Base-by-base conservation (phyloP, 2,797 vertebrate species). In the Natrix natrix region DNA sequence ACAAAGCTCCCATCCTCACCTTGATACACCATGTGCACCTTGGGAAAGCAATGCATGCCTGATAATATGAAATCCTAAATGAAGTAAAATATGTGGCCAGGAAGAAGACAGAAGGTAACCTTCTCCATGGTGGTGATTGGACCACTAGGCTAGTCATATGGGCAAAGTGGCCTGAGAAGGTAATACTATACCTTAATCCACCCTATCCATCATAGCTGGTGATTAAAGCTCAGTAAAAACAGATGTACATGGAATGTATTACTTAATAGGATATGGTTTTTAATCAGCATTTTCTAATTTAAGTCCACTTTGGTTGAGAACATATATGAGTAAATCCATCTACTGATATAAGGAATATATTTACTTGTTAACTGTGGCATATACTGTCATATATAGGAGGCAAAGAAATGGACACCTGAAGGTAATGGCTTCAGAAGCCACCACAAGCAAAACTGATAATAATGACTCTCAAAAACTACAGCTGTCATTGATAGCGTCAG, bases 1-100 rank as follows among this genome's bases (percentile, higher is more conserved):
- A 16, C 0, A 26, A 86, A 0, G 0, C 56, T 0, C 0, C 24
- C 69, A 60, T 0, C 0, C 37, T 54, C 59, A 83, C 43, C 28
- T 43, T 59, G 16, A 22, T 14, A 26, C 7, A 48, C 87, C 91
- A 60, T 24, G 63, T 56, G 8, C 24, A 60, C 61, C 55, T 86
- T 61, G 43, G 60, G 48, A 11, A 28, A 54, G 28, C 89, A 90
- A 48, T 66, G 54, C 87, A 37, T 57, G n/a, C 14, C 89, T 89
- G 74, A 88, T 59, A 26, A 55, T 32, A 52, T n/a, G 48, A 88
- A 91, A 54, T 22, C n/a, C 60, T 61, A 63, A 83, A 89, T 78
- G 12, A 1, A 52, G 61, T 14, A 37, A 5, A 52, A 52, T n/a
- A 26, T 10, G 74, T 4, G 10, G 48, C 87, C 69, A 61, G 56